Evolutionary conservation across 2,888 invertebrate genomes (phyloP).

Genomic region (Atherix ibis): DNA sequence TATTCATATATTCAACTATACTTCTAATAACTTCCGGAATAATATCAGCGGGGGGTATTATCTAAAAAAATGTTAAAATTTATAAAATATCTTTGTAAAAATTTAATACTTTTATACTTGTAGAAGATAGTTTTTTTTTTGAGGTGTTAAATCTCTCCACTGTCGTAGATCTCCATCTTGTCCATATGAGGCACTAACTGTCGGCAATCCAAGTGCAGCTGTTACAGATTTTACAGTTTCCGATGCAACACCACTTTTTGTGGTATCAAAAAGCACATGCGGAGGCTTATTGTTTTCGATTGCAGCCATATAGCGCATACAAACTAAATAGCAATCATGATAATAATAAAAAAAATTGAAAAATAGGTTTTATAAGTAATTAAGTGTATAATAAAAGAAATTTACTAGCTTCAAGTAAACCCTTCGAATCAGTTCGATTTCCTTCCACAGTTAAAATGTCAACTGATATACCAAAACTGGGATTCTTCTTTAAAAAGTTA

Average conservation of each 20-base stretch:
- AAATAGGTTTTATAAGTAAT: constrained; percentile 1
- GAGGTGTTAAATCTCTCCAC: constrained; percentile 58
- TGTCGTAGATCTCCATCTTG: constrained; percentile 68
- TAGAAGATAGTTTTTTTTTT: constrained; percentile 58
- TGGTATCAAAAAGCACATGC: constrained; percentile 67
- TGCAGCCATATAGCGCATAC: constrained; percentile 52
- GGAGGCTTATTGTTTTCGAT: constrained; percentile 48
- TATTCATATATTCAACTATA: constrained; percentile 66
- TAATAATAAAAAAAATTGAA: constrained; percentile 2
- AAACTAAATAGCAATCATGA: constrained; percentile 45
- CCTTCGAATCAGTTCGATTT: constrained; percentile 55
- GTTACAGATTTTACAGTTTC: constrained; percentile 77
- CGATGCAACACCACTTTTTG: constrained; percentile 62
- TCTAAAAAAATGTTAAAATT: constrained; percentile 8
- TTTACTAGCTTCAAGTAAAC: constrained; percentile 52
- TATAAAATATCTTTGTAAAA: too few species aligned
- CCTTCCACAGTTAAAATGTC: constrained; percentile 44
- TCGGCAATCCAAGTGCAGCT: constrained; percentile 62
- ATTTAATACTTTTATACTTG: too few species aligned
- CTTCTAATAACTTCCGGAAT: constrained; percentile 70
- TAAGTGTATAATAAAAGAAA: constrained; percentile 1
- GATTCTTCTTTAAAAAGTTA: constrained; percentile 53
- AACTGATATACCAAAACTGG: constrained; percentile 42
- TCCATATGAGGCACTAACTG: constrained; percentile 72
- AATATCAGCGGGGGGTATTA: constrained; percentile 63